phyloP scores from a whole-genome alignment of 2,113 vertebrate genomes.

The Strix uralensis region DNA sequence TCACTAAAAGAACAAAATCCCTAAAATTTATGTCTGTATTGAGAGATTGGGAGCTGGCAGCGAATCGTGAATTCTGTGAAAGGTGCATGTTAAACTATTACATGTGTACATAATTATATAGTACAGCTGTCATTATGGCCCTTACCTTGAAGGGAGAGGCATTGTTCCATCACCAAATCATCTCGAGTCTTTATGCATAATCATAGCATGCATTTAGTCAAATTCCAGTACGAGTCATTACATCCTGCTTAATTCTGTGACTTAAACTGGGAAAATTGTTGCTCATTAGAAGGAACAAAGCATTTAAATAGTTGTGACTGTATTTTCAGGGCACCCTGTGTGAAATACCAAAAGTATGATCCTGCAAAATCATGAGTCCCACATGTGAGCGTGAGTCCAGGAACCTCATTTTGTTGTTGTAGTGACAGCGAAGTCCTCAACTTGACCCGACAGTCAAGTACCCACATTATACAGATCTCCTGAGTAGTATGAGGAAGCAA shows the following conservation, averaged over 20 bases:
- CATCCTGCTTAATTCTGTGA: constrained; percentile 27
- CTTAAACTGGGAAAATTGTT: background rate
- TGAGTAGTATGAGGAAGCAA: background rate
- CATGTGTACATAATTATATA: background rate
- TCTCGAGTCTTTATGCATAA: background rate
- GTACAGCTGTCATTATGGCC: background rate
- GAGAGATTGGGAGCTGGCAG: background rate
- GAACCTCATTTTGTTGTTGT: background rate
- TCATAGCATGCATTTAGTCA: background rate
- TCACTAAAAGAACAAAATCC: background rate
- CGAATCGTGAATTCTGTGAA: constrained; percentile 15
- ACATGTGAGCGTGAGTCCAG: background rate
- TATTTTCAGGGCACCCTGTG: background rate
- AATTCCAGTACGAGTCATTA: constrained; percentile 2
- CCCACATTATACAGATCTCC: background rate
- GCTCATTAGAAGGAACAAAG: constrained; percentile 31
- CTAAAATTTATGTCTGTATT: background rate
- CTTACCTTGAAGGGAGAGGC: constrained; percentile 33
- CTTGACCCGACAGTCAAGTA: background rate
- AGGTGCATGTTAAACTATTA: background rate
- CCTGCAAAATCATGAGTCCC: background rate
- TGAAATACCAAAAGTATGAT: constrained; percentile 1
- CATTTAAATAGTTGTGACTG: background rate
- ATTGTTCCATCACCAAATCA: constrained; percentile 31
- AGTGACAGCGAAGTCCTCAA: background rate